phyloP scores from a whole-genome alignment of 2,113 vertebrate genomes.

The Sturnus vulgaris region DNA sequence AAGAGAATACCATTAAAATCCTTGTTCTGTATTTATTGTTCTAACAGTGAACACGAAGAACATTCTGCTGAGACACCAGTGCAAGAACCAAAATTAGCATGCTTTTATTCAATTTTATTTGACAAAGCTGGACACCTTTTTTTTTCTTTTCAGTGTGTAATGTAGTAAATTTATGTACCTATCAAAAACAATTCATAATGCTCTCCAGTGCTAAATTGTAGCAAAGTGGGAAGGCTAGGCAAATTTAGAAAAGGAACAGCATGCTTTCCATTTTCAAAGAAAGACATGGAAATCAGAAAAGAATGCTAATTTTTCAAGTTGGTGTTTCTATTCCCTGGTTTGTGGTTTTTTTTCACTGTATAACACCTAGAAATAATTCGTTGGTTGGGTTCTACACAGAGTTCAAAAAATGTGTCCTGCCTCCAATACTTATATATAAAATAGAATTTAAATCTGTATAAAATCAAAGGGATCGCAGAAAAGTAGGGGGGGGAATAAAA shows the following conservation, averaged over 20 bases:
- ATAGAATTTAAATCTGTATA: neutral
- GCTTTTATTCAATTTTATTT: constrained; percentile 58
- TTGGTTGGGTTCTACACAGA: neutral
- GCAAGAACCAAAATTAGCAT: constrained; percentile 34
- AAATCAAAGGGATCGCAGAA: neutral
- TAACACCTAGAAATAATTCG: neutral
- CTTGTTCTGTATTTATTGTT: constrained; percentile 45
- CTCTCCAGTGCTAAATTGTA: neutral
- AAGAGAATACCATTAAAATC: constrained; percentile 46
- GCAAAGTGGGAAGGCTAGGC: neutral
- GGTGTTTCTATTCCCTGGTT: neutral
- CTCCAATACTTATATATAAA: neutral
- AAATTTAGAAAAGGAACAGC: neutral
- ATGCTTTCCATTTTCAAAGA: neutral
- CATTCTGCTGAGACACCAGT: constrained; percentile 33
- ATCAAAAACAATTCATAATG: constrained; percentile 12
- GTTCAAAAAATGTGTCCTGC: neutral
- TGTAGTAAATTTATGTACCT: constrained; percentile 43
- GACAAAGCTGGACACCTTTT: neutral
- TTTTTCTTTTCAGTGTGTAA: constrained; percentile 15
- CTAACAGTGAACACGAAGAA: constrained; percentile 31
- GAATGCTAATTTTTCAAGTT: neutral
- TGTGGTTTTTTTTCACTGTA: neutral
- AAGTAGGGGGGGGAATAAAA: neutral
- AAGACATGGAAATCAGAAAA: neutral